These are phyloP conservation scores for Geotria australis DNA, from an alignment of 2,797 vertebrate species.

Conservation along the genomic window DNA sequence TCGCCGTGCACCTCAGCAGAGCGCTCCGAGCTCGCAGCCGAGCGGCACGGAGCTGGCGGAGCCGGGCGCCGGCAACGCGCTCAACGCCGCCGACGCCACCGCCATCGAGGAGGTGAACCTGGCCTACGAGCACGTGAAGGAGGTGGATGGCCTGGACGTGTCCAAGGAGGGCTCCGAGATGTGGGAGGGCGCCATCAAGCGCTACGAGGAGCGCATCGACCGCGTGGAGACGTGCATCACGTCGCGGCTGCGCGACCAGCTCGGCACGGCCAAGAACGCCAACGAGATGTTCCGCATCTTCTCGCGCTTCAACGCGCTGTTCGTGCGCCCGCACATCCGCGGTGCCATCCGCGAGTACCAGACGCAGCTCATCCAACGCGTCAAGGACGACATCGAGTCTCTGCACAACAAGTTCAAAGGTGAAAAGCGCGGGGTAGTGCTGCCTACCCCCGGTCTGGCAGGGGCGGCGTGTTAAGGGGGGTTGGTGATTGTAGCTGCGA, in stretches of 20 bases:
- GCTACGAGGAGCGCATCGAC: conserved; percentile 85
- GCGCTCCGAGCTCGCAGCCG: too few relatives aligned
- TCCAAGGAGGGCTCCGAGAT: conserved; percentile 94
- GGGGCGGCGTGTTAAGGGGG: too few relatives aligned
- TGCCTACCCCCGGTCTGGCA: too few relatives aligned
- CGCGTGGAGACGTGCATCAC: conserved; percentile 94
- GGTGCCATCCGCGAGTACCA: conserved; percentile 94
- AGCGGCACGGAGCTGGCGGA: conserved; percentile 43
- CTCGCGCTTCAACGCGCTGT: conserved; percentile 85
- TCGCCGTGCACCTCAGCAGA: too few relatives aligned
- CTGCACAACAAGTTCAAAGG: conserved; percentile 91
- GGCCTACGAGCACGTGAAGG: conserved; percentile 94
- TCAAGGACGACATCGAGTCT: conserved; percentile 91
- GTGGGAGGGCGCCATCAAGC: conserved; percentile 94
- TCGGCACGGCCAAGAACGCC: conserved; percentile 89
- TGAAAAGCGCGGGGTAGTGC: too few relatives aligned
- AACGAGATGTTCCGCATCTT: conserved; percentile 99
- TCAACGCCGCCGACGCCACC: conserved; percentile 84
- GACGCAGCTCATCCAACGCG: conserved; percentile 82
- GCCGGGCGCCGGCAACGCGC: conserved; percentile 74
- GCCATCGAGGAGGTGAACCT: conserved; percentile 96
- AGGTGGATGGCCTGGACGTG: conserved; percentile 81
- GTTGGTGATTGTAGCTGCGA: too few relatives aligned
- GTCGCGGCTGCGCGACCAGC: conserved; percentile 70
- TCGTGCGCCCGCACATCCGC: conserved; percentile 82